Evolutionary conservation across 64 coral and sea anemone genomes (phyloP).

Genomic region (Orbicella faveolata): DNA sequence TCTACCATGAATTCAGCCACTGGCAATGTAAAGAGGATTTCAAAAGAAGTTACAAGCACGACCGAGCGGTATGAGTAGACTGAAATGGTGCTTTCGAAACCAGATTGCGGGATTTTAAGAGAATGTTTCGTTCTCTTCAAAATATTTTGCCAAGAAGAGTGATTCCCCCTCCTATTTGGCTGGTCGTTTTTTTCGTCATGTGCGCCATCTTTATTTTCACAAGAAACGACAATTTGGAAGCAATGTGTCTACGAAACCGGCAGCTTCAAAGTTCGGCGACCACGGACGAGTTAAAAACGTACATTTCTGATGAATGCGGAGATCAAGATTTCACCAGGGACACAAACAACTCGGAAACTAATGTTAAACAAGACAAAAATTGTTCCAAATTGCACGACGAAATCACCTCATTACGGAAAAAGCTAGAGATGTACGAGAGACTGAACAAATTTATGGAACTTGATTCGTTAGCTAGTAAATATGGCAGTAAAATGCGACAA

Average conservation of each 20-base stretch:
- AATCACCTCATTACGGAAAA: conserved; percentile 43
- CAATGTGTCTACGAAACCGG: background rate
- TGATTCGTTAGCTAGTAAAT: conserved; percentile 82
- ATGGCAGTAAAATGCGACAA: conserved; percentile 87
- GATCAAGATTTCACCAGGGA: background rate
- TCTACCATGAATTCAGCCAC: background rate
- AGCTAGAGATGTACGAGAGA: conserved; percentile 70
- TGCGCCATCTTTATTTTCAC: conserved; percentile 52
- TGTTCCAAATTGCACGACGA: conserved; percentile 34
- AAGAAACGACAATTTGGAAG: conserved; percentile 9
- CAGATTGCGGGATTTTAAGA: conserved; percentile 13
- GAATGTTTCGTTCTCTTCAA: conserved; percentile 57
- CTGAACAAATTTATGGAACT: conserved; percentile 74
- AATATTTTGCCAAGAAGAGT: conserved; percentile 38
- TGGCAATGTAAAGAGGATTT: conserved; percentile 22
- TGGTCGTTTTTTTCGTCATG: conserved; percentile 48
- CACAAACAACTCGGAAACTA: background rate
- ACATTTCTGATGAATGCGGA: conserved; percentile 7
- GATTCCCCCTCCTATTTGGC: conserved; percentile 14
- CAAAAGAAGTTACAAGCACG: background rate
- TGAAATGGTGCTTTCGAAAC: conserved; percentile 16
- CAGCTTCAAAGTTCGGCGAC: conserved; percentile 30
- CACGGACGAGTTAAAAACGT: conserved; percentile 15
- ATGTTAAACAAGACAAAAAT: conserved; percentile 2
- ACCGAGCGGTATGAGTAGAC: background rate